Base-by-base conservation (phyloP, 2,797 vertebrate genomes). In the Anguilla megastoma region DNA sequence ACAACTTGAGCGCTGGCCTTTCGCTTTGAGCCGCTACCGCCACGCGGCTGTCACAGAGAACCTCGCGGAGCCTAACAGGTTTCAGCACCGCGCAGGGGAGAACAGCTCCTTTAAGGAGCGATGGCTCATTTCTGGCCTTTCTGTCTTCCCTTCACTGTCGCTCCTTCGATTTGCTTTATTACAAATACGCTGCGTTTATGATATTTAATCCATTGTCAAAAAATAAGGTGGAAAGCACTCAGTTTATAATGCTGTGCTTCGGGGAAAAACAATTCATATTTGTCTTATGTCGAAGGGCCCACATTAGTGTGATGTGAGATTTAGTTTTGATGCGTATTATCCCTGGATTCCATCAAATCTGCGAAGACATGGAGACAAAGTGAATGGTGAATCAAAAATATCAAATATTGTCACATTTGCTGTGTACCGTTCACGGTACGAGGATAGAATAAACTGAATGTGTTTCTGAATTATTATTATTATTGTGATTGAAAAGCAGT, bases 71-170 rank as follows among this genome's bases (percentile, higher is more conserved):
- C 24, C 9, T 21, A 48, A n/a, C 18, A n/a, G 41, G 7, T 82
- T 82, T 82, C 79, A 82, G 79, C 79, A 82, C 79, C 79, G 41
- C 41, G 16, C 7, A 50, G 18, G 41, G 41, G 79, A 14, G 79
- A 82, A 82, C 79, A 82, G 79, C 79, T 82, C 79, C 79, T 82
- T 27, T 12, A 50, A 82, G 45, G 79, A 50, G 79, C 7, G 7
- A 10, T 2, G 5, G 74, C 41, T 82, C 24, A 8, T 10, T 6
- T 21, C 24, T 50, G 24, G 41, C 79, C n/a, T 45, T 21, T 41
- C 18, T 82, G 79, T 45, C 4, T 36, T 1, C 3, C 74, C 10
- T 21, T 14, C 16, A 16, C 36, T 41, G 36, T 27, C 1, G 30
- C 74, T 45, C 18, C 36, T 45, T 16, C 74, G 2, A 24, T 41